Evolutionary conservation across 2,797 vertebrate genomes (phyloP), one percentile per base, ranked within the genome.

Genomic region (Harpagifer antarcticus): DNA sequence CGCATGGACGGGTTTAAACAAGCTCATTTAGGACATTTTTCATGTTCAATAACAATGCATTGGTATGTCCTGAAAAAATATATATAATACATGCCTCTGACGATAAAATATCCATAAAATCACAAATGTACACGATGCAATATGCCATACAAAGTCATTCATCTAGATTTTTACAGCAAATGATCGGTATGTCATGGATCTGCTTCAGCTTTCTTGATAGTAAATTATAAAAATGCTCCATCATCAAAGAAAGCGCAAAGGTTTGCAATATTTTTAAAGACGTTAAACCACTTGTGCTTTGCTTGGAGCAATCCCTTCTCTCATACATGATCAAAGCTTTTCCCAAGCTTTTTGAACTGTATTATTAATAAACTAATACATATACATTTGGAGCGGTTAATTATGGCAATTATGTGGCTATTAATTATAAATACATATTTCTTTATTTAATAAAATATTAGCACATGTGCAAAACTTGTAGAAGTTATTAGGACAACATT

Each of bases 281-380:
- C 50, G 50, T 37, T n/a, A 49, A 71, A 43, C 31, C 14, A 31
- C 20, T 44, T 23, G 42, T 52, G 20, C 11, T 53, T 52, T 13
- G 52, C 74, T 68, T 3, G 5, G 19, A 72, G 74, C 16, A 0
- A 23, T 69, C 60, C 40, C 44, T 49, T 60, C 47, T 44, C 43
- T 72, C 31, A 50, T 14, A 19, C 16, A 69, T 0, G 66, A 83
- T 86, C 71, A 73, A 86, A 81, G 72, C 43, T 7, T 47, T 47
- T 57, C 19, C 48, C 9, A 69, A 7, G 33, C 33, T 37, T 27
- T 63, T 49, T 58, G 7, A 70, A 63, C 60, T 69, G n/a, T 59
- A 40, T 72, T 55, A 75, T 70, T 67, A 78, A 83, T 75, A 43
- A 69, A 50, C 4, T 15, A 19, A 66, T 50, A 47, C 15, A 71